A percentile compares a stretch with the other conserved stretches of the same genome.
These are phyloP conservation scores for Himalopsyche japonica DNA, from an alignment of 2,888 invertebrate genomes.

Conservation along the genomic window DNA sequence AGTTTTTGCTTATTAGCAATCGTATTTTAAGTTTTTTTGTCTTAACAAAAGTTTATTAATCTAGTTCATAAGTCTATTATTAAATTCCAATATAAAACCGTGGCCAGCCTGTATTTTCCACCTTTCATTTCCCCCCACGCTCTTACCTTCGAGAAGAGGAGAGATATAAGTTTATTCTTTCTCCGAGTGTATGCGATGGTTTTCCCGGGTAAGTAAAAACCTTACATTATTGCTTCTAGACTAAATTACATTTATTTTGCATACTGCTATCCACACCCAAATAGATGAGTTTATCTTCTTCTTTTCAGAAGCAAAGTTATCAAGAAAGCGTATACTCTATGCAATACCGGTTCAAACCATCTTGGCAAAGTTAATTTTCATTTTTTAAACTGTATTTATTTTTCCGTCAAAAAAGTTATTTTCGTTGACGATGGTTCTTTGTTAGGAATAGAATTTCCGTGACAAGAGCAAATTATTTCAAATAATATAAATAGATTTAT, in stretches of 20 bases:
- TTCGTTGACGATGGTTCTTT: no score
- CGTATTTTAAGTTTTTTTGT: no score
- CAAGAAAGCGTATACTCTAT: slow-evolving; percentile 26
- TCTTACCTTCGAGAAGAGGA: background rate
- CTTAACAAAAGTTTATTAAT: no score
- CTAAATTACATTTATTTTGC: slow-evolving; percentile 42
- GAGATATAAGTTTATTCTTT: slow-evolving; percentile 41
- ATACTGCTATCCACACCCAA: slow-evolving; percentile 40
- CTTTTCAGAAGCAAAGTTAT: slow-evolving; percentile 40
- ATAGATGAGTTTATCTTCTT: slow-evolving; percentile 40
- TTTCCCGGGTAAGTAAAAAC: slow-evolving; percentile 38
- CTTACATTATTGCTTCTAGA: slow-evolving; percentile 41
- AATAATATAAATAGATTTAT: no score
- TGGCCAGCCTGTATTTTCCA: background rate
- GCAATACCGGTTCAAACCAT: background rate
- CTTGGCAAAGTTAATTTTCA: background rate
- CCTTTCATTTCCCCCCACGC: background rate
- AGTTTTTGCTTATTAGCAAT: no score
- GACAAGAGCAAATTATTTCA: no score
- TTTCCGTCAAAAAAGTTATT: no score
- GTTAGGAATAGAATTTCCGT: no score
- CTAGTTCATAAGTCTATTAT: no score
- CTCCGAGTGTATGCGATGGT: slow-evolving; percentile 30
- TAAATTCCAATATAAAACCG: no score
- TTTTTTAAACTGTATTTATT: background rate